Base-by-base conservation (phyloP, 2,113 vertebrate genomes). In the Sula dactylatra region DNA sequence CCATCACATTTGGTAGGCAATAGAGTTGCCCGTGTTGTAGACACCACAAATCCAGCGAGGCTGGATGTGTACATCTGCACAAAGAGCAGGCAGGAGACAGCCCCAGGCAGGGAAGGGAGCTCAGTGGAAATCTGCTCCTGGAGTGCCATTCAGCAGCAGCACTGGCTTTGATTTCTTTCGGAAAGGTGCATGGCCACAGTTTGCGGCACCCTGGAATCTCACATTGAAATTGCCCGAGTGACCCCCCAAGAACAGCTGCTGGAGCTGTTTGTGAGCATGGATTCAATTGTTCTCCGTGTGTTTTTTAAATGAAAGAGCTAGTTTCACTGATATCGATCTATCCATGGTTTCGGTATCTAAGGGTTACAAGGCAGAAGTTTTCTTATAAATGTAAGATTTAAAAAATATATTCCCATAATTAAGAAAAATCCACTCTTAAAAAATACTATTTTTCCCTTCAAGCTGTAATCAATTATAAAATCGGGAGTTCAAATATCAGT, bases 21-120 rank as follows among this genome's bases (percentile, higher is more conserved):
- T 12, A 77, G 52, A 36, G 31, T 18, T 64, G 62, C 61, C 44
- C 2, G 1, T 40, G 22, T 25, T 85, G 90, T 82, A 87, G 78
- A 16, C 94, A 84, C 32, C 66, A 69, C 7, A 2, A 83, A 78
- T 93, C 76, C 69, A 88, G 49, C 2, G 4, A 85, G 56, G 71
- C 16, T 95, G 94, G 88, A 89, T 95, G 94, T 34, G 59, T 95
- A 54, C 15, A 26, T 90, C 90, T 96, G 72, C 70, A 59, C 9
- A 26, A 65, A 96, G 65, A 91, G 58, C n/a, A 77, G 56, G 73
- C 74, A 97, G 93, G 92, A 96, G 95, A 65, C 40, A 73, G 85
- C 61, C 92, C 65, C 55, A 86, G 74, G 82, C 58, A 89, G 74
- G 88, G 50, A 91, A 96, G 84, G 83, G 95, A 97, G 83, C 94